Base-by-base conservation (phyloP, 2,888 invertebrate genomes). In the Apodemia duryi region DNA sequence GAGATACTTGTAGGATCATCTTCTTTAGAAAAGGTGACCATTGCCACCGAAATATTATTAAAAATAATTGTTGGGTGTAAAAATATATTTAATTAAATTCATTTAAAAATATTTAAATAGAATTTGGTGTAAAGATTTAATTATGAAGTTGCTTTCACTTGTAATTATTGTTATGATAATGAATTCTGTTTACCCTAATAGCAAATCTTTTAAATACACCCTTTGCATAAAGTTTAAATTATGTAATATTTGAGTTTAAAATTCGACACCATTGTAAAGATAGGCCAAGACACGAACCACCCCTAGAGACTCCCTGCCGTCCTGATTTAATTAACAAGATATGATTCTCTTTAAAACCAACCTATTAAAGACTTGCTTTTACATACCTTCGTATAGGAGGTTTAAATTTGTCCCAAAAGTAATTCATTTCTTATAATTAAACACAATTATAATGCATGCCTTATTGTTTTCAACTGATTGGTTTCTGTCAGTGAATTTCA, bases 301-400 rank as follows among this genome's bases (percentile, higher is more conserved):
- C 77, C 83, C 82, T 77, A 75, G 77, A 83, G 85, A 85, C 87
- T 76, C 86, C 90, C 89, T 76, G 82, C 88, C 80, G 89, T 80
- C 84, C 76, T 85, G 91, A 91, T 91, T 91, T 91, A 91, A 91
- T 91, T 91, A 91, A 91, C 88, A 84, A 90, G 91, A 91, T 91
- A 91, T 86, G 88, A 82, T 83, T 83, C 85, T 87, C 87, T 88
- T 89, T 88, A 83, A 88, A 86, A 88, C 85, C 84, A 83, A 83
- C 85, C 61, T 65, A 65, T 65, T 61, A 65, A 64, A 32, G 64
- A 60, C 28, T 49, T 49, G 49, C 51, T 49, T 65, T 60, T 64
- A 52, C 64, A 52, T 62, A 61, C 57, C 32, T 57, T 32, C 35
- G 57, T 29, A 57, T 57, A 57, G 13, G 29, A 2, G 57, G 29